Base-by-base conservation (phyloP, 2,797 vertebrate species). In the Phoxinus dragarum region DNA sequence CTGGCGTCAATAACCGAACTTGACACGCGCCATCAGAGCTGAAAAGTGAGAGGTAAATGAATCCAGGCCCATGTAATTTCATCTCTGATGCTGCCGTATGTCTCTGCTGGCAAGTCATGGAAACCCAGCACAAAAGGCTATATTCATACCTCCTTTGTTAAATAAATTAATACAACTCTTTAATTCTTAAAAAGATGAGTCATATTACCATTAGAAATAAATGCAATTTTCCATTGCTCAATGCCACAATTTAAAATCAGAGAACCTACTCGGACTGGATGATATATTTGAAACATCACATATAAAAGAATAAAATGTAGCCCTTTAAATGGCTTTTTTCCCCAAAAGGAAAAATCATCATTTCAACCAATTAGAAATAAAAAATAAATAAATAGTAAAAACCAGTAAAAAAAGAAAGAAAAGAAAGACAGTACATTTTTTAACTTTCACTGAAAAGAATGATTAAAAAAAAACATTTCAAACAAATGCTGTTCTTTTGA, bases 161-260 rank as follows among this genome's bases (percentile, higher is more conserved):
- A 84, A 66, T 76, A 71, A 75, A 85, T 85, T 49, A 90, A 83
- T 72, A 31, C 17, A 71, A 40, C 59, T 64, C 86, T 86, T 90
- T 44, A 89, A 88, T 87, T 87, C 76, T 87, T 89, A 86, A 89
- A 82, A 76, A 67, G 85, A 59, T 54, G 36, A 36, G 52, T 84
- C 80, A 17, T 42, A 84, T 82, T 81, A 82, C 87, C 80, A 64
- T 81, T 77, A 90, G 64, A 88, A 87, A 88, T 83, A 52, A 59
- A 66, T 40, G 31, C n/a, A 6, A 86, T 72, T 88, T 84, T 86
- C 85, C 76, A 69, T 31, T 17, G 47, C 34, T 68, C 27, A 40
- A n/a, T n/a, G 76, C 52, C 31, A 47, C 72, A 75, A 64, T 59
- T 42, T 31, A 52, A 56, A 75, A 75, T 36, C 64, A 71, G 61